phyloP scores from a whole-genome alignment of 2,797 vertebrate genomes.

The Clarias pachynema region DNA sequence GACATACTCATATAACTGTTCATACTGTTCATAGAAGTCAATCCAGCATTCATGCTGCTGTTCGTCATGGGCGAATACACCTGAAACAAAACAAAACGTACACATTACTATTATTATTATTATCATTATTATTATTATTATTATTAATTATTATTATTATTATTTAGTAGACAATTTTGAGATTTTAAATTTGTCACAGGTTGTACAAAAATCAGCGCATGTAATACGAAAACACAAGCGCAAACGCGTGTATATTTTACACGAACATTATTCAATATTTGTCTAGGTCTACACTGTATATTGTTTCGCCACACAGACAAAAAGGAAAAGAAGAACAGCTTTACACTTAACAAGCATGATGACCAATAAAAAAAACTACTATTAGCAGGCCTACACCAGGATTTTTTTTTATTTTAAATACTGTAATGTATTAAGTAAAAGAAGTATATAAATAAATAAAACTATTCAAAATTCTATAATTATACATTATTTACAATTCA shows the following conservation, averaged over 20 bases:
- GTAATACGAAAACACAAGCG: background rate
- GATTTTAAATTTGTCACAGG: background rate
- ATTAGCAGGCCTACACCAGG: background rate
- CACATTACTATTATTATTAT: background rate
- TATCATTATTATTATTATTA: too few species aligned
- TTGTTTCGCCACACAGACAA: background rate
- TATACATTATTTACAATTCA: background rate
- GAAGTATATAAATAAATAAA: background rate
- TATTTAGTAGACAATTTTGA: background rate
- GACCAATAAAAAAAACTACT: background rate
- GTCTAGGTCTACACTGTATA: background rate
- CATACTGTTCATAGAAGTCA: conserved; percentile 91
- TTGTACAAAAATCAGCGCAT: background rate
- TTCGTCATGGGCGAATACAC: conserved; percentile 89
- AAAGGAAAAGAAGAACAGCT: background rate
- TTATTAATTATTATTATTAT: too few species aligned
- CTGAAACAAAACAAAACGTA: conserved; percentile 62
- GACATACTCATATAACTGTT: conserved; percentile 89
- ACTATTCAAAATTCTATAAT: background rate
- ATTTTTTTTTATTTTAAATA: background rate
- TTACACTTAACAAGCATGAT: background rate
- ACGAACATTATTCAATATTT: conserved; percentile 1
- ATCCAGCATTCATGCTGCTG: conserved; percentile 88
- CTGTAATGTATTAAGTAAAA: background rate
- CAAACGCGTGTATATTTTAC: background rate